phyloP scores from a whole-genome alignment of 2,113 vertebrate genomes.

The Etheostoma spectabile region DNA sequence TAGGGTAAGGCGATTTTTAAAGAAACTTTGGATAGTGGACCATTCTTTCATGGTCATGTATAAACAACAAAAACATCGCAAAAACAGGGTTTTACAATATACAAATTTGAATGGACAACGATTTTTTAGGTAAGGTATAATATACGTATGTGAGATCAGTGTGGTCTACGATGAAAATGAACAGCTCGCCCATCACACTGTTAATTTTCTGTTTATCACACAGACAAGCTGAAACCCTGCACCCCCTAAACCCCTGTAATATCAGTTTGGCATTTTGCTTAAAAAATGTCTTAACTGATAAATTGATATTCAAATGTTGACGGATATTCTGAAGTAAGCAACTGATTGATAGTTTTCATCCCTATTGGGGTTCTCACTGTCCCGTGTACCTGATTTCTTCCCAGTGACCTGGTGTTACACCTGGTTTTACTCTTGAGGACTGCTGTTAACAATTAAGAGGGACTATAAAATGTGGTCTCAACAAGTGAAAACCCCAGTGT shows the following conservation, averaged over 20 bases:
- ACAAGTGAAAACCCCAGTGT: background rate
- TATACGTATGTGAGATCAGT: background rate
- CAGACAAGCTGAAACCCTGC: no score
- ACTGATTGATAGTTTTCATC: background rate
- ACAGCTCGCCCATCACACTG: background rate
- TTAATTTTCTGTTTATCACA: background rate
- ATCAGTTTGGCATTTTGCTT: background rate
- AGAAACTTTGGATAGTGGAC: background rate
- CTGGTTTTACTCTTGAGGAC: slow-evolving; percentile 1
- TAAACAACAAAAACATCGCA: background rate
- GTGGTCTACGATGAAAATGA: background rate
- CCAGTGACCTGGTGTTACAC: slow-evolving; percentile 16
- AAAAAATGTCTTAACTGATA: background rate
- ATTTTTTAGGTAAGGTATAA: background rate
- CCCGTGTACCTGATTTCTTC: slow-evolving; percentile 8
- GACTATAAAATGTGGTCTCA: no score
- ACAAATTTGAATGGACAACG: background rate
- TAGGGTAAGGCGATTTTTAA: background rate
- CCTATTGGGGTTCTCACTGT: background rate
- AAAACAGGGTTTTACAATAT: no score
- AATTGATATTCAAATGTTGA: background rate
- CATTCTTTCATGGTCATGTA: background rate
- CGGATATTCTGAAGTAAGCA: background rate
- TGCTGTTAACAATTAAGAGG: background rate
- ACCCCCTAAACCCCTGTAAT: no score